These are phyloP conservation scores for Pegoplata infirma DNA, from an alignment of 2,888 invertebrate genomes.

Conservation along the genomic window DNA sequence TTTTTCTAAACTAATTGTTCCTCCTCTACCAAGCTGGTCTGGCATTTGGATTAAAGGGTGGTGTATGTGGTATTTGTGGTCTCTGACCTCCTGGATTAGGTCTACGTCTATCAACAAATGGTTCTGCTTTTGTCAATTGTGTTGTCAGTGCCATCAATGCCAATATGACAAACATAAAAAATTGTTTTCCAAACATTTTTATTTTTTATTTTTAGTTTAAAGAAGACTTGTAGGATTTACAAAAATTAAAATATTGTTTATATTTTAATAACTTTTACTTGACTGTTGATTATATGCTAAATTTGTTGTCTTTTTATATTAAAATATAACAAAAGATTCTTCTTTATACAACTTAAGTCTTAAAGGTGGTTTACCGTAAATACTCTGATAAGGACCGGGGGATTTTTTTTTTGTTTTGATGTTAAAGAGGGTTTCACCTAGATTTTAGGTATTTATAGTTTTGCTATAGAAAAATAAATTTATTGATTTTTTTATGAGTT, in stretches of 20 bases:
- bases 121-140: slow-evolving; percentile 40
- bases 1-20: neutral
- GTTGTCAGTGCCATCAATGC: slow-evolving; percentile 51
- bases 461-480: no score
- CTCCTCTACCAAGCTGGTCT: slow-evolving; percentile 34
- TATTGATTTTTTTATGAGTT: no score
- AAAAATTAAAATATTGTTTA: neutral
- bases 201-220: slow-evolving; percentile 6
- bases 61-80: slow-evolving; percentile 59
- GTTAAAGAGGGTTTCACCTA: no score
- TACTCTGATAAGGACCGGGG: slow-evolving; percentile 46
- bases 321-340: neutral
- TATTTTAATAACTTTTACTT: neutral
- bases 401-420: slow-evolving; percentile 1
- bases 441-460: no score
- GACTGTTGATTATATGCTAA: slow-evolving; percentile 19
- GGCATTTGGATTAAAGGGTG: slow-evolving; percentile 65
- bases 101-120: slow-evolving; percentile 52
- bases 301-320: slow-evolving; percentile 33
- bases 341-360: neutral
- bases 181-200: slow-evolving; percentile 50
- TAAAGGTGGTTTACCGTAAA: slow-evolving; percentile 31
- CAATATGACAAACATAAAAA: slow-evolving; percentile 47
- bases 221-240: neutral
- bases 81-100: slow-evolving; percentile 16